Conservation (phyloP, 2,113 vertebrate genomes). For the Brienomyrus brachyistius region DNA sequence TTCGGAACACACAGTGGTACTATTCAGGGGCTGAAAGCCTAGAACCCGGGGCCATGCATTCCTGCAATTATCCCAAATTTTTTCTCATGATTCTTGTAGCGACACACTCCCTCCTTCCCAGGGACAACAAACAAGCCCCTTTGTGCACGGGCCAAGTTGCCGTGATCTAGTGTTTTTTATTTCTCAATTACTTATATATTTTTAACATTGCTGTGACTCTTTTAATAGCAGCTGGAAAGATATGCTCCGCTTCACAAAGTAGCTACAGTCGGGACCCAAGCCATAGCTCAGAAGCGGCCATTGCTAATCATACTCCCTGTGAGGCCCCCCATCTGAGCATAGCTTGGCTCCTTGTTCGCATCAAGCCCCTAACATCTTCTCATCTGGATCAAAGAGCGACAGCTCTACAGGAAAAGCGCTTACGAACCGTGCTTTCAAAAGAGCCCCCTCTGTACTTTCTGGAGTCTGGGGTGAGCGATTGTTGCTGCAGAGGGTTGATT, state of each 20-base stretch:
- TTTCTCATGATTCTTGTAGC: slow-evolving; percentile 6
- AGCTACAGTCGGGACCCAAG: slow-evolving; percentile 31
- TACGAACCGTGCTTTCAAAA: slow-evolving; percentile 19
- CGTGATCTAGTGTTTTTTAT: not conserved
- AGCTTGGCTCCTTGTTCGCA: slow-evolving; percentile 27
- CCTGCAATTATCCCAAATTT: slow-evolving; percentile 30
- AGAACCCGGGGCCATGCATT: slow-evolving; percentile 22
- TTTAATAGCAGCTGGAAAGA: slow-evolving; percentile 32
- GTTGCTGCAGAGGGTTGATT: slow-evolving; percentile 37
- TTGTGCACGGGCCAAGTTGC: not conserved
- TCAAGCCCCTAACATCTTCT: slow-evolving; percentile 37
- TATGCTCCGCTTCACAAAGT: slow-evolving; percentile 31
- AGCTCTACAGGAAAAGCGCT: slow-evolving; percentile 34
- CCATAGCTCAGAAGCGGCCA: slow-evolving; percentile 18
- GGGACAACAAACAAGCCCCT: not conserved
- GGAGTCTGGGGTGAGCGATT: slow-evolving; percentile 26
- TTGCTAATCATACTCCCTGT: slow-evolving; percentile 44
- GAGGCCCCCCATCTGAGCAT: slow-evolving; percentile 30
- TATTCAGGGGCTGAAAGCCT: slow-evolving; percentile 21
- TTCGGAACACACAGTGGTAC: not conserved
- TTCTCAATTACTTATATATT: slow-evolving; percentile 12
- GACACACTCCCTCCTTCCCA: not conserved
- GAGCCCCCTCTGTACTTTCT: slow-evolving; percentile 18
- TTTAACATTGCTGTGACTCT: slow-evolving; percentile 23
- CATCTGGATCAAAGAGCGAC: slow-evolving; percentile 43